Percentiles rank a stretch among this genome's conserved stretches.
These are phyloP conservation scores for Catocala nupta DNA, from an alignment of 2,888 invertebrate genomes.

Conservation along the genomic window DNA sequence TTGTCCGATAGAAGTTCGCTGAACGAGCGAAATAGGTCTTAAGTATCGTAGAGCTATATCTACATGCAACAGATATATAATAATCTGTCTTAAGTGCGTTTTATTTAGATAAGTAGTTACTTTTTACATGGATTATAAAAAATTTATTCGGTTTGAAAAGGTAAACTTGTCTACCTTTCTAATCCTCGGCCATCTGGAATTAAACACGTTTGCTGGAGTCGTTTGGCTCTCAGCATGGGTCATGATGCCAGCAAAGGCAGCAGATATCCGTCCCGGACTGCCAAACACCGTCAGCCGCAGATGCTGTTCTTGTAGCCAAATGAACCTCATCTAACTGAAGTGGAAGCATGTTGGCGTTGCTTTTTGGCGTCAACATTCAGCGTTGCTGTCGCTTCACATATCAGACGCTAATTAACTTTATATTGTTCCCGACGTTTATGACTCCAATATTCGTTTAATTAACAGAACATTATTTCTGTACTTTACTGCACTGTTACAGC, in stretches of 20 bases:
- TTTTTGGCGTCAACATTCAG: constrained; percentile 60
- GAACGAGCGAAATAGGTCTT: constrained; percentile 38
- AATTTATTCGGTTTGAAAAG: constrained; percentile 1
- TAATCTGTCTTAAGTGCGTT: constrained; percentile 15
- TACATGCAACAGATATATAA: constrained; percentile 33
- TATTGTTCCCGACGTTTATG: constrained; percentile 35
- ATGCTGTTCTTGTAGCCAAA: constrained; percentile 70
- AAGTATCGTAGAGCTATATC: constrained; percentile 13
- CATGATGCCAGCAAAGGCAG: constrained; percentile 69
- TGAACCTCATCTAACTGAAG: constrained; percentile 67
- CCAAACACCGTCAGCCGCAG: constrained; percentile 68
- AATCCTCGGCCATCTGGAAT: constrained; percentile 62
- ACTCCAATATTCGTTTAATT: constrained; percentile 17
- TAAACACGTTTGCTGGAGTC: constrained; percentile 61
- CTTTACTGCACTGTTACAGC: not conserved
- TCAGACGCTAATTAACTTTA: constrained; percentile 39
- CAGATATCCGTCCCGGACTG: constrained; percentile 61
- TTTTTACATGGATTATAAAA: not conserved
- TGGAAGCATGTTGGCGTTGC: constrained; percentile 53
- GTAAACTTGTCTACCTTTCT: constrained; percentile 40
- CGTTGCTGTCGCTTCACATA: constrained; percentile 22
- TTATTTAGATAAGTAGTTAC: not conserved
- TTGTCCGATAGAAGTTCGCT: constrained; percentile 38
- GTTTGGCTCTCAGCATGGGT: constrained; percentile 66
- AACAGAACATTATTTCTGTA: constrained; percentile 4